Evolutionary conservation across 2,113 vertebrate genomes (phyloP), one percentile per base, ranked within the genome.

Genomic region (Pandion haliaetus): DNA sequence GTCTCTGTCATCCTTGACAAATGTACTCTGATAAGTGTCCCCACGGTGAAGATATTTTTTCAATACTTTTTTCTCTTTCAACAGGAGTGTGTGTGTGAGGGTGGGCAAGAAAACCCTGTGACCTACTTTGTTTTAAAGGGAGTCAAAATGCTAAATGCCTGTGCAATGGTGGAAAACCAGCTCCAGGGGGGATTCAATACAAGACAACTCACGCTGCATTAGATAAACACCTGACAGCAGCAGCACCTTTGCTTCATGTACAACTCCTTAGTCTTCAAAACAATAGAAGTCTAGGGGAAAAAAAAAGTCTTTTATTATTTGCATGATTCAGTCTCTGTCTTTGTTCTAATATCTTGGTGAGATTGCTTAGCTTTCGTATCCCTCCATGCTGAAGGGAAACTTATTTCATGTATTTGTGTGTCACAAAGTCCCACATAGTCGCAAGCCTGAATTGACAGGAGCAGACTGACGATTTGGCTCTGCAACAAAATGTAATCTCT

Each of bases 401-500:
- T 58, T 78, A 17, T 63, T 92, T 52, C 63, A 59, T 66, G 7
- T 34, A 24, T 66, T 80, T 90, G 25, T 92, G 36, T 70, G 55
- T 93, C 67, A 36, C 20, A 20, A 87, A 84, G 40, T 88, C 47
- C 49, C 38, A 80, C 31, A 52, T 1, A 73, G 57, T 50, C 4
- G 3, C 44, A 69, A 38, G 26, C 11, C 24, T 93, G 78, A 91
- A 80, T 13, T 79, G 76, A 70, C 50, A 88, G 38, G 29, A 83
- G n/a, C 38, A 77, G 86, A 92, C 65, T 18, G 31, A 57, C 2
- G 1, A 78, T 49, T 47, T 9, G 23, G 7, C 11, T 93, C 61
- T 84, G 52, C 69, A 82, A 42, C 93, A 89, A 89, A 94, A 89
- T 58, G 54, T 55, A 59, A 95, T 59, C 32, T 77, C 45, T 58